These are phyloP conservation scores for Drosophila tropicalis DNA, from an alignment of 1,140 invertebrate species.

Conservation along the genomic window DNA sequence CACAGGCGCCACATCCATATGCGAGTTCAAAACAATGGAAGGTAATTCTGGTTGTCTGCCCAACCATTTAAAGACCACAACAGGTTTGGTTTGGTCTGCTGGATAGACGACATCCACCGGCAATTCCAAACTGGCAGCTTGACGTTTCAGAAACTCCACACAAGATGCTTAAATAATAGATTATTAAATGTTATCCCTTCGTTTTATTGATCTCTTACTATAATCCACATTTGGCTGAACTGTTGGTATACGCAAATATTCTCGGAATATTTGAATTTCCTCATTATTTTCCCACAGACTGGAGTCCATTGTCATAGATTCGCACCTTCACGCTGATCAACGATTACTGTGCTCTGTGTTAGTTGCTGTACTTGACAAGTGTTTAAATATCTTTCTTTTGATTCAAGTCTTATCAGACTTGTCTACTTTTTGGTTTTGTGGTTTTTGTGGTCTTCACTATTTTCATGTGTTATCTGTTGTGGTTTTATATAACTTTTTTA, in stretches of 20 bases:
- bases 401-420: not conserved
- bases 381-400: not conserved
- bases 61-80: slow-evolving; percentile 90
- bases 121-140: slow-evolving; percentile 87
- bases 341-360: slow-evolving; percentile 1
- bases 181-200: slow-evolving; percentile 72
- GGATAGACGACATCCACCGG: slow-evolving; percentile 84
- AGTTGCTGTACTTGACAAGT: not conserved
- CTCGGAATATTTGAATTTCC: slow-evolving; percentile 90
- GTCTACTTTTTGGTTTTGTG: slow-evolving; percentile 1
- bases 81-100: slow-evolving; percentile 85
- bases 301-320: slow-evolving; percentile 33
- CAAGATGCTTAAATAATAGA: slow-evolving; percentile 75
- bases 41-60: slow-evolving; percentile 87
- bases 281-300: slow-evolving; percentile 84
- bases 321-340: not conserved
- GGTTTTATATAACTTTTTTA: not conserved
- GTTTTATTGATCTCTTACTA: slow-evolving; percentile 43
- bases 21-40: slow-evolving; percentile 91
- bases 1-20: slow-evolving; percentile 95
- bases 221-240: slow-evolving; percentile 93
- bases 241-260: slow-evolving; percentile 91
- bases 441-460: not conserved
- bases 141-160: slow-evolving; percentile 87
- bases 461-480: not conserved